Evolutionary conservation across 2,113 vertebrate species (phyloP).

Genomic region (Pteropus alecto): DNA sequence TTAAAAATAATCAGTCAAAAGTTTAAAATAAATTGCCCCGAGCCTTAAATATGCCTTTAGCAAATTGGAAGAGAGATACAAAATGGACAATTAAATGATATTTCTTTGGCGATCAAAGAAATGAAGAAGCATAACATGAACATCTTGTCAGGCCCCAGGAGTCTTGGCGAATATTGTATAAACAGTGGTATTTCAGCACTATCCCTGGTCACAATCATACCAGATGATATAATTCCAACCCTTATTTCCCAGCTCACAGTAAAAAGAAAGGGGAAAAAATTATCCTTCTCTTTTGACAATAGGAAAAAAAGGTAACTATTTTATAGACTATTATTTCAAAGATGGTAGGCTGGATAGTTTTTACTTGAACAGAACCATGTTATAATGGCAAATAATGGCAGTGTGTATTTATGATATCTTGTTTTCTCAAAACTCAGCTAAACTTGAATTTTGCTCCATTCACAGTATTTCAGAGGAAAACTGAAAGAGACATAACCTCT

Average conservation of each 20-base stretch:
- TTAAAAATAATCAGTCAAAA: conserved; percentile 44
- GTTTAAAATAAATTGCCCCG: conserved; percentile 20
- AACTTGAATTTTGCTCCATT: conserved; percentile 76
- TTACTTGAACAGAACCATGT: conserved; percentile 50
- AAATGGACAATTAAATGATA: conserved; percentile 58
- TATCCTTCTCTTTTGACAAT: conserved; percentile 35
- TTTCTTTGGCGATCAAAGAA: conserved; percentile 67
- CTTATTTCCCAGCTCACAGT: conserved; percentile 17
- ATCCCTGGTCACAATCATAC: conserved; percentile 64
- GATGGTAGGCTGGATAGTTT: conserved; percentile 41
- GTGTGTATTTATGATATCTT: conserved; percentile 57
- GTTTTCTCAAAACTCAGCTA: conserved; percentile 71
- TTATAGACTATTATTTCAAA: conserved; percentile 58
- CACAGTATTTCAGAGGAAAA: conserved; percentile 76
- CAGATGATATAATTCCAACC: conserved; percentile 67
- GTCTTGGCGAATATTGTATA: conserved; percentile 68
- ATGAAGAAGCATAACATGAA: neutral
- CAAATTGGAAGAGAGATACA: conserved; percentile 60
- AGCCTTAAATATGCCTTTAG: conserved; percentile 39
- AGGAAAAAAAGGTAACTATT: conserved; percentile 32
- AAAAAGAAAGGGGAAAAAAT: neutral
- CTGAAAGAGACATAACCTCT: conserved; percentile 79
- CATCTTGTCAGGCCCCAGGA: conserved; percentile 63
- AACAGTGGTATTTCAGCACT: conserved; percentile 61
- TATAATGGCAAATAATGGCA: conserved; percentile 60